Base-by-base conservation (phyloP, 2,113 vertebrate species). In the Agapornis roseicollis region DNA sequence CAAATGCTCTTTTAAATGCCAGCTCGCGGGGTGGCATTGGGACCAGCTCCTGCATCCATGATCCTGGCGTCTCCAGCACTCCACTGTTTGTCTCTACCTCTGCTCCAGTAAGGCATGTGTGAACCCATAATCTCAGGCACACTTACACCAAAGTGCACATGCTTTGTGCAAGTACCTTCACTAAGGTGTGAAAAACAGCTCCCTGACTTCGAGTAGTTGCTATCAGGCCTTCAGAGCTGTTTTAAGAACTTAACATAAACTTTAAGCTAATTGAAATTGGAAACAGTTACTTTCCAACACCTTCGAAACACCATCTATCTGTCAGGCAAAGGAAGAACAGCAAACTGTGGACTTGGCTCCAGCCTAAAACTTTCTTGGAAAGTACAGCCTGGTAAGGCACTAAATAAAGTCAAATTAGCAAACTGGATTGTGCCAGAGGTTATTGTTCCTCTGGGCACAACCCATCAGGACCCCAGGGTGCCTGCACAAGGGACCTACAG, bases 71-170 rank as follows among this genome's bases (percentile, higher is more conserved):
- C 53, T 61, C 27, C 0, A 0, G 18, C 39, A 73, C 3, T 0
- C 13, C 2, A 9, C 47, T 28, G 41, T 33, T 52, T 33, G 19
- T 15, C 63, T 74, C 41, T 10, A 15, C 18, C 42, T 50, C 68
- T 3, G 2, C 41, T 23, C 19, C 0, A 0, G 29, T 33, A 18
- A 39, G 44, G 39, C 7, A 22, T 0, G 0, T n/a, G 53, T 5
- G 35, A 89, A 47, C 5, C 24, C 60, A 27, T 13, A 16, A 13
- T 3, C 41, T 47, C 22, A 17, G 0, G 7, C 66, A 29, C 28
- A 3, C 28, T 28, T 18, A 10, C 31, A 13, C 9, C 28, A n/a
- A 29, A 52, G 70, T 14, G 24, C 9, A 1, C 19, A 16, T 1
- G 1, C 41, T 10, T 27, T 13, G 14, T 17, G 25, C 25, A 70